These are phyloP conservation scores for Pandion haliaetus DNA, from an alignment of 2,113 vertebrate genomes.

Conservation along the genomic window DNA sequence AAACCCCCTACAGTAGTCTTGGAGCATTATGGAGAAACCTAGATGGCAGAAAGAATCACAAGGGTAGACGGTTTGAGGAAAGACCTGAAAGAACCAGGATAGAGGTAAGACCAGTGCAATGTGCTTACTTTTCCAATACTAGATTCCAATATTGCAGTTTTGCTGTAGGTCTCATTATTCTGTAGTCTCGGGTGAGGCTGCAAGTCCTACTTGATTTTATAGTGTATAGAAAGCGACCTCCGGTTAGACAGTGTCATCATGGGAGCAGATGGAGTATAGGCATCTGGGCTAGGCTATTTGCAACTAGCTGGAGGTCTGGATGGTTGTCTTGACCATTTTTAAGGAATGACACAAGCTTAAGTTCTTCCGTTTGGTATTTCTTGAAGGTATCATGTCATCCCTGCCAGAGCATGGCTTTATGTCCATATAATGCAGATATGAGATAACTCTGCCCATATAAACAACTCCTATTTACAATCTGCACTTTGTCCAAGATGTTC, in stretches of 20 bases:
- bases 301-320: background rate
- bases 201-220: background rate
- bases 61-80: background rate
- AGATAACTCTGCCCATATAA: background rate
- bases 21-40: background rate
- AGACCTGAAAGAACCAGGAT: background rate
- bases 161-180: background rate
- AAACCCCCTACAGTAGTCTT: background rate
- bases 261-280: background rate
- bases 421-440: background rate
- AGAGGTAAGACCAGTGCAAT: background rate
- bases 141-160: background rate
- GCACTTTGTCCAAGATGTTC: background rate
- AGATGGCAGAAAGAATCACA: background rate
- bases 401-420: background rate
- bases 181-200: background rate
- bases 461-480: background rate
- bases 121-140: background rate
- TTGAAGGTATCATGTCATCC: background rate
- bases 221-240: background rate
- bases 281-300: background rate
- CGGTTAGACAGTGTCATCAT: background rate
- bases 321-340: background rate
- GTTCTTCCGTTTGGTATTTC: background rate
- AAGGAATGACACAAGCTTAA: background rate